Conservation (phyloP, 1,140 invertebrate species). For the Manduca sexta region DNA sequence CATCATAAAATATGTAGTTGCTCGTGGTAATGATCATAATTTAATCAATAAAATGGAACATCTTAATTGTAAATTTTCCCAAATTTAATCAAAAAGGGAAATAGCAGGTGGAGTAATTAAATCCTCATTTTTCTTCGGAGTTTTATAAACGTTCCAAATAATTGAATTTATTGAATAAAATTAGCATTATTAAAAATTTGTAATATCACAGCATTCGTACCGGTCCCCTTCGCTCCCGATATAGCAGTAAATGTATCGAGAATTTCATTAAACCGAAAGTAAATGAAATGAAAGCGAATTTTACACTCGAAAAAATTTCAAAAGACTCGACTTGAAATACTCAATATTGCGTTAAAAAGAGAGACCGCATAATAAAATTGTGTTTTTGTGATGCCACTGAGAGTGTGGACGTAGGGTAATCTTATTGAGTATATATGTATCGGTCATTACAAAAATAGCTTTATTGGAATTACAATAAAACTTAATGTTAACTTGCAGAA, state of each 20-base stretch:
- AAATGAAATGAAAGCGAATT: constrained; percentile 56
- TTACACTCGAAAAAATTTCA: constrained; percentile 54
- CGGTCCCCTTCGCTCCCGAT: constrained; percentile 1
- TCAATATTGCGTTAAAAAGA: constrained; percentile 51
- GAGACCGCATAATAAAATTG: constrained; percentile 53
- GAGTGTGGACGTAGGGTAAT: not conserved
- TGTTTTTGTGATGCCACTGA: constrained; percentile 26
- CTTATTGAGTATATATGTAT: not conserved
- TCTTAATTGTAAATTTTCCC: too few species aligned
- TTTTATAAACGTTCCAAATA: constrained; percentile 1
- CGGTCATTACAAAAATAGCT: too few species aligned
- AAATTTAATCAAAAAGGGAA: too few species aligned
- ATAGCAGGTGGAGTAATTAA: too few species aligned
- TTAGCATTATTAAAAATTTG: constrained; percentile 26
- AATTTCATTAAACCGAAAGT: constrained; percentile 58
- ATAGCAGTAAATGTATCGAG: constrained; percentile 35
- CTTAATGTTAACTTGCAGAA: too few species aligned
- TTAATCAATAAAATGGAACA: too few species aligned
- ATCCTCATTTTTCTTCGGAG: too few species aligned
- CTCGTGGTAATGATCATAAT: too few species aligned
- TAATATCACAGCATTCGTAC: constrained; percentile 12
- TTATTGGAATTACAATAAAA: too few species aligned
- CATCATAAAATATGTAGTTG: too few species aligned
- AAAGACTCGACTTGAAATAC: constrained; percentile 46
- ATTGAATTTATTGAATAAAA: constrained; percentile 26